A percentile compares a stretch with the other conserved stretches of the same genome.
These are phyloP conservation scores for Tridacna gigas DNA, from an alignment of 2,888 invertebrate species.

Conservation along the genomic window DNA sequence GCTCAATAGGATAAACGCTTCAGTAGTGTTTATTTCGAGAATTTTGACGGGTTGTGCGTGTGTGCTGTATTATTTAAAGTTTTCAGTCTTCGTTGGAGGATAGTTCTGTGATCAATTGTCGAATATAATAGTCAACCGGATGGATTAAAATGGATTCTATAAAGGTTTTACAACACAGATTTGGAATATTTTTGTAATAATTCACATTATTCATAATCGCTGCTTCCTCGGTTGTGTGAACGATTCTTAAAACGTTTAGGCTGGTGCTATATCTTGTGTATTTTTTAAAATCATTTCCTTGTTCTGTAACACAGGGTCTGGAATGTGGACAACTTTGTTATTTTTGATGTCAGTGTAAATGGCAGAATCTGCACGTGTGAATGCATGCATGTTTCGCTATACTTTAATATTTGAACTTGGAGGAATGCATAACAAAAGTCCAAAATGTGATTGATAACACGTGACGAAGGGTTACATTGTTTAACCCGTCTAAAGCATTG, in stretches of 20 bases:
- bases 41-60: not conserved
- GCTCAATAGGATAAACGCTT: not conserved
- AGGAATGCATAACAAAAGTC: not conserved
- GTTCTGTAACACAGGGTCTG: not conserved
- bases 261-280: too few species aligned
- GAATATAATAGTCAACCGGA: not conserved
- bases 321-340: not conserved
- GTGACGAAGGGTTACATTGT: constrained; percentile 1
- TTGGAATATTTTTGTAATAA: not conserved
- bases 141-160: not conserved
- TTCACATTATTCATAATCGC: not conserved
- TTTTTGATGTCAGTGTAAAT: not conserved
- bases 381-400: not conserved
- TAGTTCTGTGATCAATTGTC: too few species aligned
- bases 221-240: not conserved
- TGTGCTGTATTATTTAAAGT: not conserved
- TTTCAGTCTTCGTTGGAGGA: too few species aligned
- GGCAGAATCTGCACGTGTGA: not conserved
- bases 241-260: too few species aligned
- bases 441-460: constrained; percentile 6
- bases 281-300: too few species aligned
- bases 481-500: constrained; percentile 5
- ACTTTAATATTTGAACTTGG: not conserved
- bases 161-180: not conserved
- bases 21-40: not conserved